Evolutionary conservation across 2,113 vertebrate species (phyloP).

Genomic region (Poecile atricapillus): DNA sequence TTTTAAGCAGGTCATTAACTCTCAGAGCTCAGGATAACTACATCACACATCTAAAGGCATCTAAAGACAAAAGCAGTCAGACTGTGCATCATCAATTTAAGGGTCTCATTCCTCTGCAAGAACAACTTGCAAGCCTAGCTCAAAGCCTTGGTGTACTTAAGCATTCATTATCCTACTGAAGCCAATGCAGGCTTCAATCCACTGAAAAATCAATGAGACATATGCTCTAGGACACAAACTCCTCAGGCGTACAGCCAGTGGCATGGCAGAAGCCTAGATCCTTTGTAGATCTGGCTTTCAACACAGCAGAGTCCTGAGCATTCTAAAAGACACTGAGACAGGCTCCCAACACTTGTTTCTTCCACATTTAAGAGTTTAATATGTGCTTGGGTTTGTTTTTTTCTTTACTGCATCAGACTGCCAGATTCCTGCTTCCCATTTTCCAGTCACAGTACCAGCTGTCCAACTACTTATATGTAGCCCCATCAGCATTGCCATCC

Average conservation of each 20-base stretch:
- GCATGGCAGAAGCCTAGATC: not conserved
- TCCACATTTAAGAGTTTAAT: not conserved
- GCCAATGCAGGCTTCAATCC: not conserved
- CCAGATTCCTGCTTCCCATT: not conserved
- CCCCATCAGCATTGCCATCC: not conserved
- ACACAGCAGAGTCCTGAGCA: not conserved
- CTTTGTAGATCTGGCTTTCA: not conserved
- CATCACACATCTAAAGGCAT: not conserved
- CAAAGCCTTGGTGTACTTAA: not conserved
- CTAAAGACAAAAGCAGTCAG: not conserved
- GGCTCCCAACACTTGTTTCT: not conserved
- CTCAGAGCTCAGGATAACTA: not conserved
- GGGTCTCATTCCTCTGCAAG: not conserved
- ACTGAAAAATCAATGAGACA: slow-evolving; percentile 8
- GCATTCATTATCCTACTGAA: not conserved
- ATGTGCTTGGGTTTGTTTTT: not conserved
- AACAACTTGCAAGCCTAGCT: not conserved
- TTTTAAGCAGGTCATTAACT: not conserved
- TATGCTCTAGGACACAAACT: not conserved
- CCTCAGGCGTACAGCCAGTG: not conserved
- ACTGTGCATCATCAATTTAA: not conserved
- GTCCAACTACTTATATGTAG: not conserved
- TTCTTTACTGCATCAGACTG: not conserved
- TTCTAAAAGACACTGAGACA: not conserved
- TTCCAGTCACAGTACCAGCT: not conserved